Evolutionary conservation across 2,797 vertebrate species (phyloP).

Genomic region (Rousettus madagascariensis): DNA sequence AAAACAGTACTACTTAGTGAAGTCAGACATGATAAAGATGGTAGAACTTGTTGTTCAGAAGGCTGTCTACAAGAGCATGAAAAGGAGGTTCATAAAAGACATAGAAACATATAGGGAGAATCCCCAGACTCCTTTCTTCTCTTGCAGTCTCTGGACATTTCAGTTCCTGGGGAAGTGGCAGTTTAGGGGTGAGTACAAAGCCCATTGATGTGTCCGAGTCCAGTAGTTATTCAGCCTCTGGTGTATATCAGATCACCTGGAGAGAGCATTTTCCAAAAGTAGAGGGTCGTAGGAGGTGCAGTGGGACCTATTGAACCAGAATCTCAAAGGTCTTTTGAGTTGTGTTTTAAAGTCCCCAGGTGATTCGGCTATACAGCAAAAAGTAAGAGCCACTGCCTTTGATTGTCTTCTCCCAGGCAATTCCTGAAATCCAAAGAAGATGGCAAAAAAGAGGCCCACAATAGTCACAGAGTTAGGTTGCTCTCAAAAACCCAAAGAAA

Average conservation of each 20-base stretch:
- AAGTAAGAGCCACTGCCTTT: not conserved
- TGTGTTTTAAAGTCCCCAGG: not conserved
- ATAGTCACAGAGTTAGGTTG: not conserved
- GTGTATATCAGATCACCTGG: not conserved
- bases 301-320: not conserved
- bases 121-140: not conserved
- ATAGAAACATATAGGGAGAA: not conserved
- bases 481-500: not conserved
- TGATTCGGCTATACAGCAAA: not conserved
- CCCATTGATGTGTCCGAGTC: not conserved
- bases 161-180: not conserved
- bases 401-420: not conserved
- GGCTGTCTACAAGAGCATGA: not conserved
- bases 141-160: not conserved
- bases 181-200: not conserved
- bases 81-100: not conserved
- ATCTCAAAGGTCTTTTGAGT: not conserved
- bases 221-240: not conserved
- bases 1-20: not conserved
- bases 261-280: not conserved
- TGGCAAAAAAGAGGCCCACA: not conserved
- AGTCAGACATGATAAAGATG: not conserved
- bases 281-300: not conserved
- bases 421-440: not conserved
- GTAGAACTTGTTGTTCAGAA: not conserved